Base-by-base conservation (phyloP, 2,888 invertebrate species). In the Automeris io region DNA sequence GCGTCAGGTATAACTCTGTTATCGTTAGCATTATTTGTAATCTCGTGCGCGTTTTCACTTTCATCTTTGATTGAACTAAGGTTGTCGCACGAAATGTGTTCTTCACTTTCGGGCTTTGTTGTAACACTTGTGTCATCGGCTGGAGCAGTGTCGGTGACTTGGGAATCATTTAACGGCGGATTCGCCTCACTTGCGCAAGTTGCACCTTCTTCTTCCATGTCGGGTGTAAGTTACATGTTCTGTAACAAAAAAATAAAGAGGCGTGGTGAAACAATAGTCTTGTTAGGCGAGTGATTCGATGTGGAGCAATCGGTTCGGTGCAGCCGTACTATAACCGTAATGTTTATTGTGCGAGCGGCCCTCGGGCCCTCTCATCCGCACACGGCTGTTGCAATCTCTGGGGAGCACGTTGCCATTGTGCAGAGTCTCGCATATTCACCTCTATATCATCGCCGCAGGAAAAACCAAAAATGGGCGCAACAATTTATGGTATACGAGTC, bases 161-260 rank as follows among this genome's bases (percentile, higher is more conserved):
- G 64, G 36, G 59, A 50, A 41, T 66, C 67, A 40, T 55, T 45
- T 38, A 62, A 45, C 13, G 63, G 53, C 38, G 63, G 51, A 39
- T 46, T 45, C 40, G 57, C 57, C 49, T 66, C 76, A 40, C 47
- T 58, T 49, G 56, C 54, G 47, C 57, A 57, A 39, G 51, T 54
- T 43, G 58, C 58, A 48, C 49, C 61, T 54, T 71, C 71, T 60
- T 78, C 81, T 62, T 79, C 80, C 85, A 86, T 86, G 47, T 58
- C 61, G 54, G 51, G 44, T 61, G 57, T 60, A 61, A 63, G 60
- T 82, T 62, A 83, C 85, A 86, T 86, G 72, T 73, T 85, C 85
- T 86, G 83, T 45, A 83, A 83, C 71, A 75, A 82, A 52, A 50
- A 41, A 65, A 64, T 58, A 31, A 29, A 32, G 16, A 37, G 31